Base-by-base conservation (phyloP, 1,140 invertebrate genomes). In the Ostrea edulis region DNA sequence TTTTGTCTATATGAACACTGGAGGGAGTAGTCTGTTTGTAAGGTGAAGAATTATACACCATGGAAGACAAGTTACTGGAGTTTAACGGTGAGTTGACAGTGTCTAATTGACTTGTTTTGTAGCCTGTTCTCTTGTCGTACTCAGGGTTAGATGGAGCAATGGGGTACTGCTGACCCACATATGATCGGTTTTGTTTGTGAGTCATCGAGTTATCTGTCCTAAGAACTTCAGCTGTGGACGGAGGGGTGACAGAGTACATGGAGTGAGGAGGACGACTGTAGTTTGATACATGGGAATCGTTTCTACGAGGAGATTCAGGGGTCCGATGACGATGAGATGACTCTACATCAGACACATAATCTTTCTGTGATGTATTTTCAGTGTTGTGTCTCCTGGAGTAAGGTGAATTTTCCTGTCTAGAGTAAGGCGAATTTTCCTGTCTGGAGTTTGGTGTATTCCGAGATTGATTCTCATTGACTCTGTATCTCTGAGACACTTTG, bases 41-140 rank as follows among this genome's bases (percentile, higher is more conserved):
- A 29, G 68, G 68, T 8, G 68, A 77, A 12, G 68, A 77, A 29
- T 77, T 77, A 77, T 77, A 77, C 8, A 35, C 68, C 29, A 77
- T 77, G 68, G 68, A 77, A 77, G 68, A 77, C 68, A 77, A 35
- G 68, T 77, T 77, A 77, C 68, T 77, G 22, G 68, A 77, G 29
- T 22, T 77, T 29, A 77, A 29, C 9, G 68, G 35, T 35, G 68
- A 77, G 25, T 77, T 77, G 3, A 77, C 68, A 12, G 25, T 22
- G 29, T 77, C 68, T 11, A 12, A 22, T 77, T 25, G 29, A 77
- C 68, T 77, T 11, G 68, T 35, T 29, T 35, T 77, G 29, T 77
- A 77, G 68, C 68, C 68, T 4, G 29, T 35, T 77, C 68, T 77
- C 68, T 25, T 22, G 25, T 25, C 25, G 11, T 35, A 35, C 1